Evolutionary conservation across 2,113 vertebrate species (phyloP).

Genomic region (Platycercus adscitus): DNA sequence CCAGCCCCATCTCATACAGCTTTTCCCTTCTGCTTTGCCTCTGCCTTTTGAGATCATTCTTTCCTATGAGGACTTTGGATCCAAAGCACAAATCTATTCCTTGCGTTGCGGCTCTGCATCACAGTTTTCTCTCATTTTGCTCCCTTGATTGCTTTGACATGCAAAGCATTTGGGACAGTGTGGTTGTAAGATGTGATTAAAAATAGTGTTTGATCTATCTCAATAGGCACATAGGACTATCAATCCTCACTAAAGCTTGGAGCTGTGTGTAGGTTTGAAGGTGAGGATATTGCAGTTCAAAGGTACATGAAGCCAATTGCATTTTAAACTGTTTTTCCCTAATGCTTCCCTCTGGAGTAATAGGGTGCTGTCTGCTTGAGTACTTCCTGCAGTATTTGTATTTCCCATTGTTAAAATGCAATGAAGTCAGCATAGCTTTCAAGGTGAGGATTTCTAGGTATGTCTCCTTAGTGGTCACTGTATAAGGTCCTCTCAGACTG

Average conservation of each 20-base stretch:
- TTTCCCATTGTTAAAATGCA: neutral
- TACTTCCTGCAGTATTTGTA: neutral
- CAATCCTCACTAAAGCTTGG: neutral
- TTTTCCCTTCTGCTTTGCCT: neutral
- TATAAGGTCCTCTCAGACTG: neutral
- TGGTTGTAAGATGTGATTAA: slow-evolving; percentile 45
- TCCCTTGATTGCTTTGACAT: slow-evolving; percentile 3
- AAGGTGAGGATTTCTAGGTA: neutral
- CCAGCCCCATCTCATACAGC: neutral
- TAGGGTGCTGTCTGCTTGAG: neutral
- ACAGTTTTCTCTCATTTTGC: neutral
- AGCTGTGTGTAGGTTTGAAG: neutral
- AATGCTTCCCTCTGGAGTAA: neutral
- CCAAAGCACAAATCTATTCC: neutral
- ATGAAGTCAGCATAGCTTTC: neutral
- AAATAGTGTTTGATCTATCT: neutral
- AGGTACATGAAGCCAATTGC: neutral
- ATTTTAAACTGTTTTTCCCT: neutral
- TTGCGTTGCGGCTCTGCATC: fast-evolving
- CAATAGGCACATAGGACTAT: neutral
- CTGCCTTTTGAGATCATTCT: neutral
- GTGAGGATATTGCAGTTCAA: slow-evolving; percentile 1
- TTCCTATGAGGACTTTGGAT: neutral
- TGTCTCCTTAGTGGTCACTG: neutral
- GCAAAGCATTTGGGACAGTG: slow-evolving; percentile 9